Evolutionary conservation across 2,888 invertebrate genomes (phyloP).

Genomic region (Heliconius erato): DNA sequence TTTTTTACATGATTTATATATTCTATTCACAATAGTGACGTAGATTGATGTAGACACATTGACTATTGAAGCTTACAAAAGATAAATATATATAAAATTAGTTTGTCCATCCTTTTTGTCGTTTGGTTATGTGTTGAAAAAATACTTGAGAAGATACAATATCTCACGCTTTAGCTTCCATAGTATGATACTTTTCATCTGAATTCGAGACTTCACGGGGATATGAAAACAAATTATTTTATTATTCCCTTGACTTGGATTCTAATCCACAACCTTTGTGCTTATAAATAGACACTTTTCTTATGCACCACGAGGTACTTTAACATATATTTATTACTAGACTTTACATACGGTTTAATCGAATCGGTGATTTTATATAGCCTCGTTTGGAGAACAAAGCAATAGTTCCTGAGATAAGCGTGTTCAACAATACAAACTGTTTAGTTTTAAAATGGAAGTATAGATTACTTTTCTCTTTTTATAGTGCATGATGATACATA

Average conservation of each 20-base stretch:
- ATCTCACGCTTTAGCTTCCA: not conserved
- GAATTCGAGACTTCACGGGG: no score
- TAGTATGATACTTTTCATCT: not conserved
- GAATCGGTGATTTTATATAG: no score
- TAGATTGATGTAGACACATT: constrained; percentile 25
- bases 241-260: no score
- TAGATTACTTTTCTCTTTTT: not conserved
- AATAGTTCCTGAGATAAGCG: no score
- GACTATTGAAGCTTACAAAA: not conserved
- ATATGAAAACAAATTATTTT: no score
- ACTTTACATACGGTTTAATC: not conserved
- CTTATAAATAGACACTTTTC: not conserved
- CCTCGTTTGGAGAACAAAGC: no score
- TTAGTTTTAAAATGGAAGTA: no score
- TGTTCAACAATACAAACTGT: no score
- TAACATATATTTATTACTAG: not conserved
- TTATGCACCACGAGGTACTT: not conserved
- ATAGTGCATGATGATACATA: not conserved
- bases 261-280: no score
- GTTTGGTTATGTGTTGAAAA: not conserved
- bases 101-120: constrained; percentile 3
- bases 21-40: constrained; percentile 10
- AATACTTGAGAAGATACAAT: not conserved
- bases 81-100: constrained; percentile 19
- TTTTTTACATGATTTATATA: constrained; percentile 19